phyloP scores from a whole-genome alignment of 2,797 vertebrate species.

The Cygnus olor region DNA sequence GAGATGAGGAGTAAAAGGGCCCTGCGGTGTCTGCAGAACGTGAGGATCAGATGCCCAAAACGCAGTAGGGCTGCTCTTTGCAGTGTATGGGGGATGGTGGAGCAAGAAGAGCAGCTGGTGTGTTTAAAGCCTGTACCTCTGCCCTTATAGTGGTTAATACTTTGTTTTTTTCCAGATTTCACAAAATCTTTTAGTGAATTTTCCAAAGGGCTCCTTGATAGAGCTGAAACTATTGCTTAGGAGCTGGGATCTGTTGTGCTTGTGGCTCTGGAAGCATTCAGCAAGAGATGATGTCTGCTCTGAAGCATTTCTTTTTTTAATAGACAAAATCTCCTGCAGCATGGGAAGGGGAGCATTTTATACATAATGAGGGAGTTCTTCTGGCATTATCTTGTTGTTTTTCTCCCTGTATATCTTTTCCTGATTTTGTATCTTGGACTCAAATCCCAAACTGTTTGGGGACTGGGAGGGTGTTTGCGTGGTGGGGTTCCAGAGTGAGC shows the following conservation, averaged over 20 bases:
- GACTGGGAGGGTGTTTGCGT: not conserved
- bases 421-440: not conserved
- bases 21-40: not conserved
- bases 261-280: not conserved
- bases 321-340: not conserved
- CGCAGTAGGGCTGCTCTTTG: not conserved
- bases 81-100: rapidly evolving
- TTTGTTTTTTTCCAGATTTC: not conserved
- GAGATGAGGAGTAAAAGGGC: not conserved
- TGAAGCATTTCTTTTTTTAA: not conserved
- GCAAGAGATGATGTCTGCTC: not conserved
- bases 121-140: not conserved
- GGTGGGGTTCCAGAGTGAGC: not conserved
- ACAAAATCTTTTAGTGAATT: not conserved
- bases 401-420: not conserved
- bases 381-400: not conserved
- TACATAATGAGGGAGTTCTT: not conserved
- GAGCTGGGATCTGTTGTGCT: not conserved
- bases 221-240: not conserved
- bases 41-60: not conserved
- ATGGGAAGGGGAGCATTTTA: not conserved
- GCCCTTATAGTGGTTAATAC: rapidly evolving
- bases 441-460: not conserved
- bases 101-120: not conserved
- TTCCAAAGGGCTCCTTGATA: not conserved